Evolutionary conservation across 2,888 invertebrate genomes (phyloP).

Genomic region (Serrognathus titanus): DNA sequence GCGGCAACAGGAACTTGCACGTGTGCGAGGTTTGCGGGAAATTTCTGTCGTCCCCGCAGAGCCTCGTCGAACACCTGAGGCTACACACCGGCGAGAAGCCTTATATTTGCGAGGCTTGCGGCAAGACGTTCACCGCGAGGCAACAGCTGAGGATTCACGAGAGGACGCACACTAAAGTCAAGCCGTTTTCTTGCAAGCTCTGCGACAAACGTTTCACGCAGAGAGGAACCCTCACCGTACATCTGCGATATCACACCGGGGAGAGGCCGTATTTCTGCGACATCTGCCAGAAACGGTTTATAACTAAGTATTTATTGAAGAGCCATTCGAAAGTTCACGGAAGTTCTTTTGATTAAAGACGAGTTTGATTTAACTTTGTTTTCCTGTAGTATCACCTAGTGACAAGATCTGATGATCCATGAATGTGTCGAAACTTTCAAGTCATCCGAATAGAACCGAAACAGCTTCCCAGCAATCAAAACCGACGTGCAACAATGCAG

Average conservation of each 20-base stretch:
- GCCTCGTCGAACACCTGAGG: conserved; percentile 12
- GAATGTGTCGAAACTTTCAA: no score
- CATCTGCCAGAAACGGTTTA: conserved; percentile 41
- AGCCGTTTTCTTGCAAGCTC: conserved; percentile 13
- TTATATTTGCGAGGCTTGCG: conserved; percentile 42
- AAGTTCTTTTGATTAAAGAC: background rate
- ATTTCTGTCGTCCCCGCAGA: conserved; percentile 32
- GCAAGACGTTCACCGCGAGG: conserved; percentile 26
- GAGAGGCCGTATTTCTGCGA: conserved; percentile 31
- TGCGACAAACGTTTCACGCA: conserved; percentile 30
- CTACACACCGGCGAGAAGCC: conserved; percentile 31
- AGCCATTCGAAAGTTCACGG: conserved; percentile 11
- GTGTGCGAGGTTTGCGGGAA: conserved; percentile 46
- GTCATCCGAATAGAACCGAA: no score
- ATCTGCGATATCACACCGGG: conserved; percentile 10
- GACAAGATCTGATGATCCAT: no score
- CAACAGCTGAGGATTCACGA: conserved; percentile 22
- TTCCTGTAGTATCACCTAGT: no score
- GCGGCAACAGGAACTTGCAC: conserved; percentile 6
- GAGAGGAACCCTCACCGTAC: conserved; percentile 21
- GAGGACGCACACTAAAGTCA: conserved; percentile 10
- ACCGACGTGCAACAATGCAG: no score
- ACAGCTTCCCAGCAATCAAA: no score
- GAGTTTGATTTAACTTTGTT: no score
- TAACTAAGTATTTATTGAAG: conserved; percentile 3